A percentile compares a stretch with the other conserved stretches of the same genome.
Evolutionary conservation across 2,888 invertebrate genomes (phyloP).

Genomic region (Lomographa bimaculata): DNA sequence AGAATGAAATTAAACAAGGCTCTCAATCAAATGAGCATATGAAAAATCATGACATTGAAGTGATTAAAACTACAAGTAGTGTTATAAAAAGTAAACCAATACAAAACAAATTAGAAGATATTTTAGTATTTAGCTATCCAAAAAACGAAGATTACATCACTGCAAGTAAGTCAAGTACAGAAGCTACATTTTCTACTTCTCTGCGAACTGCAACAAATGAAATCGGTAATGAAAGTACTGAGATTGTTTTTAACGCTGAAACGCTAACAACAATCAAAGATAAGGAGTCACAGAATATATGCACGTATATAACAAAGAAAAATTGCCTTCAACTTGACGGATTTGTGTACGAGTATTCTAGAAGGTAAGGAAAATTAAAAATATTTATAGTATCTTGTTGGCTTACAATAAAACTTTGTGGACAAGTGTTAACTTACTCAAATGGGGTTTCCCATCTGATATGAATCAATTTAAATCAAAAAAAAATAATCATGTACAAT

Average conservation of each 20-base stretch:
- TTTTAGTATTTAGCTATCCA: conserved; percentile 27
- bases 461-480: too few relatives aligned
- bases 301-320: conserved; percentile 47
- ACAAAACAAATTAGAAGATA: conserved; percentile 22
- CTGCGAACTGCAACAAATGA: conserved; percentile 7
- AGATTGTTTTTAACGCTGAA: conserved; percentile 11
- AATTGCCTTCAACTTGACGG: conserved; percentile 55
- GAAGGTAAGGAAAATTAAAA: conserved; percentile 25
- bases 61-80: not conserved
- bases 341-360: conserved; percentile 41
- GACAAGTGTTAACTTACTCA: too few relatives aligned
- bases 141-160: conserved; percentile 20
- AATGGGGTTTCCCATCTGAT: too few relatives aligned
- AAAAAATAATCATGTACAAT: too few relatives aligned
- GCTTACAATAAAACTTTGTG: too few relatives aligned
- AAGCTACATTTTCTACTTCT: conserved; percentile 1
- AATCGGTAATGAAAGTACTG: conserved; percentile 11
- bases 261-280: conserved; percentile 10
- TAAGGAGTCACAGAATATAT: conserved; percentile 28
- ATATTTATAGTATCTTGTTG: too few relatives aligned
- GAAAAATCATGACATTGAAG: too few relatives aligned
- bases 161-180: conserved; percentile 12
- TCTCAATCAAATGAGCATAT: too few relatives aligned
- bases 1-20: too few relatives aligned
- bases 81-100: conserved; percentile 10